Conservation (phyloP, 2,888 invertebrate genomes). For the Allophyes oxyacanthae region DNA sequence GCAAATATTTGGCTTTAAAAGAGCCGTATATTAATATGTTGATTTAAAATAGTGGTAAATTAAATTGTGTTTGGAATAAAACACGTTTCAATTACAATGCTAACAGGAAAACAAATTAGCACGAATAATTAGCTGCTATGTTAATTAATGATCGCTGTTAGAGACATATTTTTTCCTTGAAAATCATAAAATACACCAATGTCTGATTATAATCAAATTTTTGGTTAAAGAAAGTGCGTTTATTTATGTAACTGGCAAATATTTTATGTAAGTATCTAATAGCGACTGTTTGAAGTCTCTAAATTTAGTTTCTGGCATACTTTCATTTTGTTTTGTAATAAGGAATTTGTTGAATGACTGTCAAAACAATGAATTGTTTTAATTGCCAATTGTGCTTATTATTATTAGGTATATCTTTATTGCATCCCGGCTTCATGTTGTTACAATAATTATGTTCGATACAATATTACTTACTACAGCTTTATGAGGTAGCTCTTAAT, state of each 20-base stretch:
- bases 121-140: conserved; percentile 18
- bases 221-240: conserved; percentile 29
- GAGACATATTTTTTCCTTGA: conserved; percentile 29
- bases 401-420: conserved; percentile 11
- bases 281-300: conserved; percentile 24
- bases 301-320: conserved; percentile 22
- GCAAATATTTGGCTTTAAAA: conserved; percentile 22
- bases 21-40: too few species aligned
- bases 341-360: conserved; percentile 6
- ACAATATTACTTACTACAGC: not conserved
- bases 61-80: conserved; percentile 18
- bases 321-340: conserved; percentile 23
- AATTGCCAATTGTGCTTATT: conserved; percentile 12
- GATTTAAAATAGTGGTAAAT: not conserved
- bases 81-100: conserved; percentile 27
- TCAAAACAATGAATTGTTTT: conserved; percentile 16
- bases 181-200: conserved; percentile 20
- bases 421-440: conserved; percentile 2
- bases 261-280: conserved; percentile 25
- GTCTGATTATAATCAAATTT: not conserved
- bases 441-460: not conserved
- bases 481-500: conserved; percentile 22
- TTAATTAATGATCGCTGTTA: conserved; percentile 23
- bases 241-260: conserved; percentile 37
- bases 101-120: conserved; percentile 46